These are phyloP conservation scores for Oscheius sp. DNA, from an alignment of 2,888 invertebrate species.

Conservation along the genomic window DNA sequence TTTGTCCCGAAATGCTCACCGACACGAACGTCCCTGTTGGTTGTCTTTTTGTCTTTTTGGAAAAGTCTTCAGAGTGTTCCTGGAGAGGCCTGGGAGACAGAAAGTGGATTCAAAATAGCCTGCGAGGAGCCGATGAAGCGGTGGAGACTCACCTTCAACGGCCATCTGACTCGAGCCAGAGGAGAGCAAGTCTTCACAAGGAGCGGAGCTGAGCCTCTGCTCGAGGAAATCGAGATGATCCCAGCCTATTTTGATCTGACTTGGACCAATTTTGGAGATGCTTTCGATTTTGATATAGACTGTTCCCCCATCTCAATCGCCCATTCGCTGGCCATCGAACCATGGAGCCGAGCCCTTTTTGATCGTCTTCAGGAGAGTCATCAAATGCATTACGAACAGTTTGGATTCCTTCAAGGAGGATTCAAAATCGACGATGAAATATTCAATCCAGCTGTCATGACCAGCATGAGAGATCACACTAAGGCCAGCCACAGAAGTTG, in stretches of 20 bases:
- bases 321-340: slow-evolving; percentile 80
- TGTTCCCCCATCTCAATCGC: slow-evolving; percentile 78
- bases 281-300: slow-evolving; percentile 80
- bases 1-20: slow-evolving; percentile 57
- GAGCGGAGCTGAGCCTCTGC: slow-evolving; percentile 36
- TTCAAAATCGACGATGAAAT: slow-evolving; percentile 39
- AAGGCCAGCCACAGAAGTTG: slow-evolving; percentile 75
- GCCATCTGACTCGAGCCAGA: slow-evolving; percentile 15
- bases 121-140: slow-evolving; percentile 80
- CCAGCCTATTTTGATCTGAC: slow-evolving; percentile 77
- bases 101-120: slow-evolving; percentile 79
- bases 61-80: slow-evolving; percentile 43
- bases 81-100: slow-evolving; percentile 74
- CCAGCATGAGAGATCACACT: slow-evolving; percentile 83
- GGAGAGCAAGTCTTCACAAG: slow-evolving; percentile 33
- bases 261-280: slow-evolving; percentile 76
- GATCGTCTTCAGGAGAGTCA: slow-evolving; percentile 79
- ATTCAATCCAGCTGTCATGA: slow-evolving; percentile 73
- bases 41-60: background rate
- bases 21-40: slow-evolving; percentile 61
- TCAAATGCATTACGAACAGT: slow-evolving; percentile 83
- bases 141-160: slow-evolving; percentile 78
- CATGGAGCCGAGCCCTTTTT: slow-evolving; percentile 80
- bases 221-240: slow-evolving; percentile 67
- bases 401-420: slow-evolving; percentile 54